Percentiles rank a stretch among this genome's conserved stretches.
Conservation (phyloP, 37 sponge, comb jelly and placozoan genomes). For the Crambe crambe region DNA sequence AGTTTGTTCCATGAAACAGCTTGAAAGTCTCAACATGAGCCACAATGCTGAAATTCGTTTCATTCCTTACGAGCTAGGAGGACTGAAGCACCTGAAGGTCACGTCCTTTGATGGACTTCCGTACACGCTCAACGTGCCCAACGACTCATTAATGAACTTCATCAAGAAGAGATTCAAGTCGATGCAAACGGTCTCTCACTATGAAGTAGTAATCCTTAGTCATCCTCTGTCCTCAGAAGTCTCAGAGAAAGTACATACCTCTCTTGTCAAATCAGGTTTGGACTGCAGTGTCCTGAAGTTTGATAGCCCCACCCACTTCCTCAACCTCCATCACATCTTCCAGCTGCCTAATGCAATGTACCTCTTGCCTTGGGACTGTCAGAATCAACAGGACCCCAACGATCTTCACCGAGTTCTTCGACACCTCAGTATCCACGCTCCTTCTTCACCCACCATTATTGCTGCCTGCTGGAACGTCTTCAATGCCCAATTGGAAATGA, state of each 20-base stretch:
- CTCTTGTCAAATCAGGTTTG: not conserved
- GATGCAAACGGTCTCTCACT: constrained; percentile 47
- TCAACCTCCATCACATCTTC: constrained; percentile 43
- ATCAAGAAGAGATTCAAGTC: constrained; percentile 24
- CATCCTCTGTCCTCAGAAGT: not conserved
- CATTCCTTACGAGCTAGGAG: constrained; percentile 53
- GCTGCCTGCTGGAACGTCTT: constrained; percentile 37
- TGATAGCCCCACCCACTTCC: constrained; percentile 23
- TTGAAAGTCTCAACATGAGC: constrained; percentile 36
- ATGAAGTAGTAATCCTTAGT: constrained; percentile 36
- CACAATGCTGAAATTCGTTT: constrained; percentile 37
- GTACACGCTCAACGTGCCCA: constrained; percentile 36
- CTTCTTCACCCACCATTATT: constrained; percentile 23
- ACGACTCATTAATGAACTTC: constrained; percentile 27
- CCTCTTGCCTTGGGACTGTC: constrained; percentile 56
- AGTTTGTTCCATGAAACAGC: not conserved
- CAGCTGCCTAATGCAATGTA: constrained; percentile 38
- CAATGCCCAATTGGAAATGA: not conserved
- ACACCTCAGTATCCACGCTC: constrained; percentile 39
- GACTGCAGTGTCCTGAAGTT: constrained; percentile 23
- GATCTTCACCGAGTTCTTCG: constrained; percentile 30
- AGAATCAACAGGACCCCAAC: constrained; percentile 23
- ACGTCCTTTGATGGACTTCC: constrained; percentile 39
- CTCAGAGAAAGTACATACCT: not conserved
- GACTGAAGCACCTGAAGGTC: constrained; percentile 18